Evolutionary conservation across 2,888 invertebrate species (phyloP).

Genomic region (Aporophyla lueneburgensis): DNA sequence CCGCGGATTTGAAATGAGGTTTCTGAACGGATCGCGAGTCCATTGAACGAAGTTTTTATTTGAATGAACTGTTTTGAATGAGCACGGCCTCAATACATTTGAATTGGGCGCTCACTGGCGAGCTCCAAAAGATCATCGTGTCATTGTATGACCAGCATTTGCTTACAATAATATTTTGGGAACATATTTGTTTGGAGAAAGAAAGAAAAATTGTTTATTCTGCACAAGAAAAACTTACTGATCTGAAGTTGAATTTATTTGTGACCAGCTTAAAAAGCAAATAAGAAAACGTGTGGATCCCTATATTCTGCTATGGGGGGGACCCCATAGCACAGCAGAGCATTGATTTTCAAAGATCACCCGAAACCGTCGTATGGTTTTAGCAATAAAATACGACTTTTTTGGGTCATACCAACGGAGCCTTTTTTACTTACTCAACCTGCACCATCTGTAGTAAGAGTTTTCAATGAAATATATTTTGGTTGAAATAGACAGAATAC

Average conservation of each 20-base stretch:
- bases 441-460: not conserved
- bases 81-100: conserved; percentile 37
- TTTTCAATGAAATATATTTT: too few relatives aligned
- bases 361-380: not conserved
- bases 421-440: not conserved
- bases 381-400: not conserved
- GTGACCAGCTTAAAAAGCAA: too few relatives aligned
- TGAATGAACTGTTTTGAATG: conserved; percentile 54
- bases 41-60: conserved; percentile 46
- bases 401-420: not conserved
- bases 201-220: too few relatives aligned
- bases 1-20: conserved; percentile 48
- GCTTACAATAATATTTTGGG: not conserved
- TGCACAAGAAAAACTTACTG: too few relatives aligned
- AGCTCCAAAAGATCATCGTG: conserved; percentile 4
- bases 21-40: conserved; percentile 38
- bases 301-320: too few relatives aligned
- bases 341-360: not conserved
- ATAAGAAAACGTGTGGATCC: too few relatives aligned
- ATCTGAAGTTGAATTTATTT: too few relatives aligned
- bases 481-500: too few relatives aligned
- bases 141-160: not conserved
- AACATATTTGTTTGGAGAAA: not conserved
- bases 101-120: conserved; percentile 20
- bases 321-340: too few relatives aligned